phyloP scores from a whole-genome alignment of 2,797 vertebrate genomes.

The Buceros bicornis region DNA sequence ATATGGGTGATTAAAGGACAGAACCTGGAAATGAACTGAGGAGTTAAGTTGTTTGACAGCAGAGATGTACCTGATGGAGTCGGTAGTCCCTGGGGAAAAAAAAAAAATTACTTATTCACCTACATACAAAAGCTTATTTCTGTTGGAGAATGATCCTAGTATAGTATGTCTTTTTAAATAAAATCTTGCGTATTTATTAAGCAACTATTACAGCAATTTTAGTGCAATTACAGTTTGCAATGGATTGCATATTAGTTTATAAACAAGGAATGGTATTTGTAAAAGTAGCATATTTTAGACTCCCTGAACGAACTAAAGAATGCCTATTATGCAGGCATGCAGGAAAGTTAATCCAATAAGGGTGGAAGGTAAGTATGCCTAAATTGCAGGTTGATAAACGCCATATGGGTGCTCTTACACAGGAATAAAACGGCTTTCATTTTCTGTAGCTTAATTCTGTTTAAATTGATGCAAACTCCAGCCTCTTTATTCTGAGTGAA shows the following conservation, averaged over 20 bases:
- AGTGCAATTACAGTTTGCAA: neutral
- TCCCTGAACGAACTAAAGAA: neutral
- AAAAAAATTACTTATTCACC: neutral
- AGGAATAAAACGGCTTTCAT: constrained; percentile 48
- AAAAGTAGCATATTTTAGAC: neutral
- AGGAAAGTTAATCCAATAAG: constrained; percentile 61
- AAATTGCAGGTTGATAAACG: constrained; percentile 4
- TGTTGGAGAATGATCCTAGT: neutral
- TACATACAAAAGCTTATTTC: neutral
- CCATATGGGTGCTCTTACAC: constrained; percentile 45
- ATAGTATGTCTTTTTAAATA: neutral
- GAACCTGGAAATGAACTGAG: neutral
- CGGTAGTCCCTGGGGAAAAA: neutral
- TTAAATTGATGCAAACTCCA: constrained; percentile 62
- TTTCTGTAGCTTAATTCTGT: constrained; percentile 61
- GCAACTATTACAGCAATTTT: neutral
- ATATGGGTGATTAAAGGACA: neutral
- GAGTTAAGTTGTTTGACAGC: neutral
- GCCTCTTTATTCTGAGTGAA: constrained; percentile 51
- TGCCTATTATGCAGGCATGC: neutral
- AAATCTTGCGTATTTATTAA: neutral
- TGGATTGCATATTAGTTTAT: neutral
- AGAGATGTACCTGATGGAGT: neutral
- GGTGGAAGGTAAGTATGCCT: constrained; percentile 25
- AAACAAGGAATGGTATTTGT: neutral